Evolutionary conservation across 2,797 vertebrate genomes (phyloP), one percentile per base, ranked within the genome.

Genomic region (Microctenopoma steveboyesi): DNA sequence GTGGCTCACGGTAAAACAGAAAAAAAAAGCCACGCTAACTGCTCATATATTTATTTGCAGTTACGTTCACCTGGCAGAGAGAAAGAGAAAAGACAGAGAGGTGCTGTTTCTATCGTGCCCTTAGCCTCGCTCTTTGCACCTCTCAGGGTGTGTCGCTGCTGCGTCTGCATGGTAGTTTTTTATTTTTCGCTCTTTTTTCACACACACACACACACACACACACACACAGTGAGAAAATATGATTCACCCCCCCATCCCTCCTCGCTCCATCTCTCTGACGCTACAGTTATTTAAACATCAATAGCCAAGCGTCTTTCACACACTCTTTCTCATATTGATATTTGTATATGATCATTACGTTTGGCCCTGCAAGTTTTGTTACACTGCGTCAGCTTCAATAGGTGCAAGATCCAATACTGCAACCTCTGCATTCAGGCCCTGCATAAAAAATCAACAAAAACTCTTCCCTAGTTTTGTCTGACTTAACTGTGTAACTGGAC

Each of bases 311-410:
- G 82, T 95, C 93, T 93, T 94, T 91, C 91, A 87, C 86, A 83
- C 90, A 89, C 91, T 92, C 92, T 87, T 88, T 92, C 92, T 93
- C 89, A 92, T 94, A 94, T 94, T 91, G 94, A 94, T 94, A 93
- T 93, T 92, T 92, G 91, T 92, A 92, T 93, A 92, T 93, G 93
- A 95, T 94, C 94, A 92, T 94, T 94, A 93, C 91, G 91, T 94
- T 91, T 86, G 78, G 88, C 87, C 89, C 88, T 76, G 83, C 85
- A 78, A 66, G 89, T 91, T 91, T 93, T 91, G 92, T 93, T 91
- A 92, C 88, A 86, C 78, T 81, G 89, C 85, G 80, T 91, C 91
- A 92, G 90, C 88, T 92, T 88, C 86, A 88, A 89, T 89, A 91
- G 91, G 90, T 91, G 86, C 65, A 76, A 68, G 89, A 93, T 94